These are phyloP conservation scores for Teleogryllus oceanicus DNA, from an alignment of 2,888 invertebrate species.

Conservation along the genomic window DNA sequence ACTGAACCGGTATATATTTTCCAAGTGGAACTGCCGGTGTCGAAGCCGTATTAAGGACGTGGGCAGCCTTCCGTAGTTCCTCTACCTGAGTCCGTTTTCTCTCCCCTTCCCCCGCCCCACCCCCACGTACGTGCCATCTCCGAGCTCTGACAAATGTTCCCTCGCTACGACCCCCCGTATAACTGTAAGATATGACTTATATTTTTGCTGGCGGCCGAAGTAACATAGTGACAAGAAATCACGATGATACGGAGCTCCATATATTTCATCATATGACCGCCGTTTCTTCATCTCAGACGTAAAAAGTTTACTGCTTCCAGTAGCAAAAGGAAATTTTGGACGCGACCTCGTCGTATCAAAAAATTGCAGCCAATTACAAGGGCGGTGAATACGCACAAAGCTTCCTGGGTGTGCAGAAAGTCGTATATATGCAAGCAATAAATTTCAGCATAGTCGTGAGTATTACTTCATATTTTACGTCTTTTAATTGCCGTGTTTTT, in stretches of 20 bases:
- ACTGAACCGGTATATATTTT: too few relatives aligned
- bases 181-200: constrained; percentile 18
- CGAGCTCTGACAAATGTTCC: neutral
- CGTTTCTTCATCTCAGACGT: neutral
- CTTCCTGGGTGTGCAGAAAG: constrained; percentile 1
- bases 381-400: neutral
- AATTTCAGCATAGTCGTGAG: constrained; percentile 10
- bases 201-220: neutral
- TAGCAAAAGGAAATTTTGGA: constrained; percentile 1
- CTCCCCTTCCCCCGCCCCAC: neutral
- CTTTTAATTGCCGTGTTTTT: constrained; percentile 18
- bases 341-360: neutral
- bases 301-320: constrained; percentile 18
- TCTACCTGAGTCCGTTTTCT: too few relatives aligned
- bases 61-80: too few relatives aligned
- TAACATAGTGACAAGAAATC: neutral
- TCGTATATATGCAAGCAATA: constrained; percentile 7
- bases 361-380: constrained; percentile 9
- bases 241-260: neutral
- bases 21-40: too few relatives aligned
- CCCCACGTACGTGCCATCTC: neutral
- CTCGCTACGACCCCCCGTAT: neutral
- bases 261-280: constrained; percentile 7
- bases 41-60: too few relatives aligned
- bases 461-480: constrained; percentile 18